A percentile compares a stretch with the other conserved stretches of the same genome.
phyloP scores from a whole-genome alignment of 2,113 vertebrate genomes.

The Himantopus leucocephalus region DNA sequence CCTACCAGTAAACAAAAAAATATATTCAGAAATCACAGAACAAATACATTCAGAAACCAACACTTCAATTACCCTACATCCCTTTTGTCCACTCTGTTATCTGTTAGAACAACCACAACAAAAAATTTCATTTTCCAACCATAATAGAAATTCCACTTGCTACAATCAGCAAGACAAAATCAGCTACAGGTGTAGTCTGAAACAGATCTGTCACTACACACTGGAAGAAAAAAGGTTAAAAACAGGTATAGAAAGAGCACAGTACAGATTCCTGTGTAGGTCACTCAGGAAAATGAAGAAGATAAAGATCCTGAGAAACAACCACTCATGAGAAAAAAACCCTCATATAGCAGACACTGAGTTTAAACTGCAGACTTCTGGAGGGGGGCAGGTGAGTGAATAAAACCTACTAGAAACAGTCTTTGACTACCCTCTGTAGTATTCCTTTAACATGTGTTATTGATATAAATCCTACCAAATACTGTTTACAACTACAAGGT shows the following conservation, averaged over 20 bases:
- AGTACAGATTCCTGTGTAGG: background rate
- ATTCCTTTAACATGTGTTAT: background rate
- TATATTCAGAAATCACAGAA: background rate
- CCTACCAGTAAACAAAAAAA: background rate
- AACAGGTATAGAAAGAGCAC: background rate
- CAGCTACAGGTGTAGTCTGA: background rate
- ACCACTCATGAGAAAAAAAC: background rate
- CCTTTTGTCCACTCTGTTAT: background rate
- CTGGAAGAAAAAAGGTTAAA: background rate
- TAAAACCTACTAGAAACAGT: background rate
- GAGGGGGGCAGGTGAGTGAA: background rate
- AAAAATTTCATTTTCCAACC: background rate
- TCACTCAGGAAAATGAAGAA: background rate
- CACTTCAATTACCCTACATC: background rate
- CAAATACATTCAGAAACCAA: background rate
- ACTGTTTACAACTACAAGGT: background rate
- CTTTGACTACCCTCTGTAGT: background rate
- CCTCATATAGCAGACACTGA: background rate
- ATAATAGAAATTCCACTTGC: background rate
- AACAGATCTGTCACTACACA: background rate
- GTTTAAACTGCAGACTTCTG: background rate
- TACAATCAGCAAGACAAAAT: background rate
- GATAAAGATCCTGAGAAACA: background rate
- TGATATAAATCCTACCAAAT: background rate
- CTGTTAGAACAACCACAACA: background rate